Evolutionary conservation across 2,797 vertebrate genomes (phyloP), one percentile per base, ranked within the genome.

Genomic region (Spinus olivaceus): DNA sequence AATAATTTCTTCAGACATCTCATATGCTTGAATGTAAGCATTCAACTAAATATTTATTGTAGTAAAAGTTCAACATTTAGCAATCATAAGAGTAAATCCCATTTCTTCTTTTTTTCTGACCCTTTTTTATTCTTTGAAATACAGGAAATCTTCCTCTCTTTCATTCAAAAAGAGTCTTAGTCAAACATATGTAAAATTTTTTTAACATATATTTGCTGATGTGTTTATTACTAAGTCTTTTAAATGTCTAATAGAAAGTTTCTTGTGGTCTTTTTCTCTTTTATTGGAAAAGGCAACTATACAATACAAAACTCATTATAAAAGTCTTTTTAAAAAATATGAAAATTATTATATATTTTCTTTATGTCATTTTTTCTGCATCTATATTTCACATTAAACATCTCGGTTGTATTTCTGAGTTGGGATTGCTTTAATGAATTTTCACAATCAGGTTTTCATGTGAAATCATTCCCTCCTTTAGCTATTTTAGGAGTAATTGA

Each of bases 401-500:
- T 6, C 5, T 77, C 37, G 49, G 32, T 69, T 86, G 8, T 56
- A 90, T 65, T 69, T 73, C 20, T 77, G 81, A 57, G 25, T 28
- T 80, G 17, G 2, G 5, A 57, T 78, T 82, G 4, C 27, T 60
- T 80, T 80, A 70, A 61, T 50, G 51, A 86, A 57, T 67, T 14
- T 77, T 92, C 47, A 69, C 9, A 91, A 67, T 51, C 19, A 47
- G 12, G 17, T 78, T 95, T 80, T 85, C 84, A 80, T 53, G 32
- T 57, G 50, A 82, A 94, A 86, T 66, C 9, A 18, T 76, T 94
- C 27, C 47, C 9, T 91, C 25, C 14, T 30, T 57, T 84, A 32
- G 24, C n/a, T 81, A 24, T 64, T 93, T 85, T 84, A 82, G 73
- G 60, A 93, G 8, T 10, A 92, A 92, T 69, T 85, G 56, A 83